A percentile compares a stretch with the other conserved stretches of the same genome.
Conservation (phyloP, 2,797 vertebrate genomes). For the Liasis olivaceus region DNA sequence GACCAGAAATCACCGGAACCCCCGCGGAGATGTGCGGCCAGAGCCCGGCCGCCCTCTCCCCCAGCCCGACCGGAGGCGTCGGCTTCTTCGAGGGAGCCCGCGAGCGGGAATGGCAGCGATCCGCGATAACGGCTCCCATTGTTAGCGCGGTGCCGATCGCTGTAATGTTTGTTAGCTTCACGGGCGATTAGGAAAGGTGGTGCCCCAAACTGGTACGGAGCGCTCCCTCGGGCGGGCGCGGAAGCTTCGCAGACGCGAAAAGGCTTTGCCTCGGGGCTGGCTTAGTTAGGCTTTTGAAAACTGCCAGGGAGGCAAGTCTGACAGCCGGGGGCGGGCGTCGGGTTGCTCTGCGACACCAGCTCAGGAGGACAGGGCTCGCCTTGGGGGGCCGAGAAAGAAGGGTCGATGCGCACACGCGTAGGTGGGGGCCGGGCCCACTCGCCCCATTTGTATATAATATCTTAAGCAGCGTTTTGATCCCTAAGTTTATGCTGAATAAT, state of each 20-base stretch:
- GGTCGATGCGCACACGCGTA: not conserved
- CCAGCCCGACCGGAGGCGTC: not conserved
- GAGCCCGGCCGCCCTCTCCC: not conserved
- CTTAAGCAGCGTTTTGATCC: not conserved
- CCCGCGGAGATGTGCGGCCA: too few relatives aligned
- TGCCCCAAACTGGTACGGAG: not conserved
- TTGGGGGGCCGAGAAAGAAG: too few relatives aligned
- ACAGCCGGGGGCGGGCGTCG: too few relatives aligned
- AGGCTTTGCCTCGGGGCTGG: not conserved
- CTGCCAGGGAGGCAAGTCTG: too few relatives aligned
- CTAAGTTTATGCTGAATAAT: not conserved
- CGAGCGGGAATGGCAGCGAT: not conserved
- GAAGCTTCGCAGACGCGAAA: not conserved
- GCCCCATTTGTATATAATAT: not conserved
- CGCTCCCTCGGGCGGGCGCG: not conserved
- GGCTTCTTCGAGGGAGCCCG: constrained; percentile 2
- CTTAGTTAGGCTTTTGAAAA: not conserved
- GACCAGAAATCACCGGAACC: not conserved
- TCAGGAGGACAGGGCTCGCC: too few relatives aligned
- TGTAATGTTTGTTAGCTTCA: not conserved
- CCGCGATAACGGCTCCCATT: constrained; percentile 42
- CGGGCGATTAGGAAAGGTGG: not conserved
- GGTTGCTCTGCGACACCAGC: not conserved
- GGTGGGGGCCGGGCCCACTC: not conserved
- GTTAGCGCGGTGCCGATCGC: not conserved